Conservation (phyloP, 1,140 invertebrate species). For the Mamestra configurata region DNA sequence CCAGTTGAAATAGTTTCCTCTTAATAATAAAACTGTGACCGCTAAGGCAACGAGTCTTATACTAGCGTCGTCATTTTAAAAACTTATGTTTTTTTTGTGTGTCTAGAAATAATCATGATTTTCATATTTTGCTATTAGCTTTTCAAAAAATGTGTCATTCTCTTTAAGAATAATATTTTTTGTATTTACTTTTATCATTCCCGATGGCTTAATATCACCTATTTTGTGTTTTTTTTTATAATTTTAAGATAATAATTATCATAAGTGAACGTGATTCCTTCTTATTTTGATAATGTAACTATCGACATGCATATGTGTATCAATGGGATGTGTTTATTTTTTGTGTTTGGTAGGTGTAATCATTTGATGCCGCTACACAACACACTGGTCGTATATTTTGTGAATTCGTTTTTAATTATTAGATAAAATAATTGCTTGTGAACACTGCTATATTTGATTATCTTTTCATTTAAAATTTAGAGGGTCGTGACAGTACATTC, state of each 20-base stretch:
- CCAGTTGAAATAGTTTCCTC: too few relatives aligned
- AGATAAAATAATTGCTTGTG: constrained; percentile 1
- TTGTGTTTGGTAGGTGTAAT: not conserved
- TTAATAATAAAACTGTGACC: too few relatives aligned
- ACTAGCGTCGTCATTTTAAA: too few relatives aligned
- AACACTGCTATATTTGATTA: not conserved
- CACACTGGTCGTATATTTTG: not conserved
- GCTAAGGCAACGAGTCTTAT: too few relatives aligned
- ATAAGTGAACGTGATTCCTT: constrained; percentile 30
- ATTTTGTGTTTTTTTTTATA: not conserved
- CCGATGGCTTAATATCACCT: not conserved
- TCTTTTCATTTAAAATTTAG: not conserved
- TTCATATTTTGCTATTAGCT: not conserved
- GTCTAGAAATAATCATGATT: not conserved
- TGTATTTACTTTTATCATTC: constrained; percentile 5
- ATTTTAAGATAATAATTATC: not conserved
- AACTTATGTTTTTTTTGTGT: too few relatives aligned
- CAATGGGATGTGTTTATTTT: constrained; percentile 9
- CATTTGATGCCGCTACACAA: not conserved
- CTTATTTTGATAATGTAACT: not conserved
- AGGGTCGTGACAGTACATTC: not conserved
- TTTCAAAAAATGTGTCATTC: not conserved
- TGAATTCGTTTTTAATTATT: not conserved
- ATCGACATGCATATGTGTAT: not conserved
- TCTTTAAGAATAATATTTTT: not conserved